These are phyloP conservation scores for Tineola bisselliella DNA, from an alignment of 2,888 invertebrate species.

Conservation along the genomic window DNA sequence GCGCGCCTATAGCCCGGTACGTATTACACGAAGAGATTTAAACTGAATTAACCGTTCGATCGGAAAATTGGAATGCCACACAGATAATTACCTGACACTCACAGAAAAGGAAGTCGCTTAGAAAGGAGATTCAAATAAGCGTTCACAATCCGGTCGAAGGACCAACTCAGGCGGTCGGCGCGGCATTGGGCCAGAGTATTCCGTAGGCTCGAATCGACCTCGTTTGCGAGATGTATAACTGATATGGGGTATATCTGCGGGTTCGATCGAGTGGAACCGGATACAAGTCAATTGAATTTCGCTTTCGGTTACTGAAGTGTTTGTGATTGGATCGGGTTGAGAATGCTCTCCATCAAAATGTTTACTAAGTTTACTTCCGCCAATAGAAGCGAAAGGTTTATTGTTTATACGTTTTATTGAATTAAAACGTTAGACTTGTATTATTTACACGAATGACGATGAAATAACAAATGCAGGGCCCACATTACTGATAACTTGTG, in stretches of 20 bases:
- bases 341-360: constrained; percentile 7
- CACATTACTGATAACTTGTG: constrained; percentile 4
- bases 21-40: constrained; percentile 66
- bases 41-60: constrained; percentile 68
- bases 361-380: background rate
- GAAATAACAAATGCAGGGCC: background rate
- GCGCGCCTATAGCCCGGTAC: constrained; percentile 47
- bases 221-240: constrained; percentile 9
- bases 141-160: constrained; percentile 37
- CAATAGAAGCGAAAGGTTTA: background rate
- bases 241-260: constrained; percentile 30
- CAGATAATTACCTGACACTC: constrained; percentile 69
- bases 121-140: constrained; percentile 64
- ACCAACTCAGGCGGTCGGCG: constrained; percentile 41
- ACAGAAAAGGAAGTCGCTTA: constrained; percentile 64
- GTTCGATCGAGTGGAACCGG: constrained; percentile 41
- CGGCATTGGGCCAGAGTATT: constrained; percentile 17
- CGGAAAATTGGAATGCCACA: constrained; percentile 69
- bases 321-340: constrained; percentile 24
- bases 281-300: constrained; percentile 44
- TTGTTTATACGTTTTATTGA: background rate
- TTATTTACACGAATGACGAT: background rate
- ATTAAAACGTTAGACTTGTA: background rate
- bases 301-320: constrained; percentile 26
- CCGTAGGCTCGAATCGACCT: constrained; percentile 8